phyloP scores from a whole-genome alignment of 2,797 vertebrate species.

The Smutsia gigantea region DNA sequence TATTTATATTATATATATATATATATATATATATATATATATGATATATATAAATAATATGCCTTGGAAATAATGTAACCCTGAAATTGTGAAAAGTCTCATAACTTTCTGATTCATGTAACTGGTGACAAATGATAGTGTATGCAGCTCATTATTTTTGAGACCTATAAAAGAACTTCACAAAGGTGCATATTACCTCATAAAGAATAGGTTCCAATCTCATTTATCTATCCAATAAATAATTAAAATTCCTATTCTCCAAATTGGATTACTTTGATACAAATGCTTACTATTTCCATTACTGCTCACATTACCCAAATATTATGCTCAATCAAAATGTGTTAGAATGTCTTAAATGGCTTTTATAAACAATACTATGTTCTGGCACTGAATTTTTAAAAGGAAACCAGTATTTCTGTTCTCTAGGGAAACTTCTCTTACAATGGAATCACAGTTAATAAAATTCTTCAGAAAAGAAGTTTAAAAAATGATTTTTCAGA shows the following conservation, averaged over 20 bases:
- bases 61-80: neutral
- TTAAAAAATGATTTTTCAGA: neutral
- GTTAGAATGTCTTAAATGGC: neutral
- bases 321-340: constrained; percentile 40
- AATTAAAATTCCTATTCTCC: constrained; percentile 63
- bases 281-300: neutral
- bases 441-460: neutral
- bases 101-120: constrained; percentile 46
- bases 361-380: neutral
- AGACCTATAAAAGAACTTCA: constrained; percentile 26
- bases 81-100: constrained; percentile 42
- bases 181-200: constrained; percentile 42
- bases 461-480: neutral
- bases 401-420: neutral
- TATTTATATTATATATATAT: too few relatives aligned
- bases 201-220: constrained; percentile 46
- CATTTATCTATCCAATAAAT: constrained; percentile 60
- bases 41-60: neutral
- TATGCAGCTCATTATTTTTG: constrained; percentile 27
- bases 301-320: constrained; percentile 21
- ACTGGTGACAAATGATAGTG: constrained; percentile 49
- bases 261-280: constrained; percentile 59
- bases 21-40: too few relatives aligned
- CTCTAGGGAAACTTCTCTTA: neutral
- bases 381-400: neutral